phyloP scores from a whole-genome alignment of 1,140 invertebrate genomes.

The Homalodisca vitripennis region DNA sequence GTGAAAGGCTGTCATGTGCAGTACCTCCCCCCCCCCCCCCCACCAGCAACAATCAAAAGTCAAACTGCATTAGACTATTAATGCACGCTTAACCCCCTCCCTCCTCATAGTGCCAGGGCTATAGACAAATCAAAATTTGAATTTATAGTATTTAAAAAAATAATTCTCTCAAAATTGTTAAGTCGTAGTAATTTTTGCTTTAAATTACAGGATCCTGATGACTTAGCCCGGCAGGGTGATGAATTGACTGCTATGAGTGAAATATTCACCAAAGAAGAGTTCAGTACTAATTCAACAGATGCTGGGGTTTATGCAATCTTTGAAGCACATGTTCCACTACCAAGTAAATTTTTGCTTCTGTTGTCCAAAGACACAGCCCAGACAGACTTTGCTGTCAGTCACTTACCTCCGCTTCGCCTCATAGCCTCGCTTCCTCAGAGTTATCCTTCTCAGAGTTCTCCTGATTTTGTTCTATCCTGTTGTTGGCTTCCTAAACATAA shows the following conservation, averaged over 20 bases:
- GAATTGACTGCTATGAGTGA: slow-evolving; percentile 16
- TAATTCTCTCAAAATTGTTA: too few species aligned
- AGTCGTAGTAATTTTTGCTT: slow-evolving; percentile 25
- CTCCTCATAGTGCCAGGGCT: too few species aligned
- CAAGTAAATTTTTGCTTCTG: neutral
- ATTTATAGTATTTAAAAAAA: too few species aligned
- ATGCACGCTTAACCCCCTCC: too few species aligned
- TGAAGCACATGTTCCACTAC: slow-evolving; percentile 17
- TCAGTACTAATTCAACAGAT: slow-evolving; percentile 28
- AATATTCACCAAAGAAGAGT: slow-evolving; percentile 21
- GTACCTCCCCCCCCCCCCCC: too few species aligned
- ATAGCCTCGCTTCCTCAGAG: neutral
- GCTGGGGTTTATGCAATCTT: slow-evolving; percentile 11
- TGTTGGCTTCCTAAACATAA: neutral
- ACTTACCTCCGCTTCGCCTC: slow-evolving; percentile 8
- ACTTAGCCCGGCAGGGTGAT: slow-evolving; percentile 3
- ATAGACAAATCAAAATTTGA: too few species aligned
- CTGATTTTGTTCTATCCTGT: slow-evolving; percentile 1
- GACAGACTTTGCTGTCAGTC: neutral
- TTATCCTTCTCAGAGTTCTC: neutral
- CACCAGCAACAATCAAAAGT: too few species aligned
- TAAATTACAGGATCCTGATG: slow-evolving; percentile 8
- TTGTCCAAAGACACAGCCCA: neutral
- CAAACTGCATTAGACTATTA: too few species aligned
- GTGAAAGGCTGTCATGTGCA: too few species aligned